Evolutionary conservation across 1,140 invertebrate genomes (phyloP).

Genomic region (Uloborus diversus): DNA sequence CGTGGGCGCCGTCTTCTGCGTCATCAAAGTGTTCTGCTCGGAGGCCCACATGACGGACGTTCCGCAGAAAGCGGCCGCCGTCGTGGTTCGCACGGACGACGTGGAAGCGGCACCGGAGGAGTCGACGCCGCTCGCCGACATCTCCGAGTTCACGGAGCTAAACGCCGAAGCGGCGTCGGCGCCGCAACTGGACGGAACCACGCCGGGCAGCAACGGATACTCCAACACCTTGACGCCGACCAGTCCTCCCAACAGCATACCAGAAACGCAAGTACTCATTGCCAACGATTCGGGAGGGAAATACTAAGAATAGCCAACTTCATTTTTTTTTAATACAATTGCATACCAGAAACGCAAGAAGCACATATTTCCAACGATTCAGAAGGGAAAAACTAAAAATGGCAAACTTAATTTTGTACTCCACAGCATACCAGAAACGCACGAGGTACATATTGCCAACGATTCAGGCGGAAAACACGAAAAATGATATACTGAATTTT

Average conservation of each 20-base stretch:
- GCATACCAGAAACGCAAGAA: conserved; percentile 51
- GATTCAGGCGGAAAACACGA: conserved; percentile 28
- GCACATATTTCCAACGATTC: conserved; percentile 38
- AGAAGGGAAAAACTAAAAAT: conserved; percentile 5
- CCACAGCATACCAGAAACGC: no score
- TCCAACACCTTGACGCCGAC: conserved; percentile 46
- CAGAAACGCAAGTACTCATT: conserved; percentile 55
- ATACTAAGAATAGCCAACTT: conserved; percentile 10
- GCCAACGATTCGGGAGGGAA: conserved; percentile 28
- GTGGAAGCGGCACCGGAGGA: conserved; percentile 1
- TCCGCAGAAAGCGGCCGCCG: conserved; percentile 13
- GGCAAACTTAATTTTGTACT: no score
- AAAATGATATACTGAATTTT: no score
- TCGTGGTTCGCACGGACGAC: not conserved
- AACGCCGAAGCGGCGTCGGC: not conserved
- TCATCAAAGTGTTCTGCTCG: conserved; percentile 56
- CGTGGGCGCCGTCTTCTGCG: conserved; percentile 57
- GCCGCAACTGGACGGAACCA: not conserved
- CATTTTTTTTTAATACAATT: no score
- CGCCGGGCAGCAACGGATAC: not conserved
- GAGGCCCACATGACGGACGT: conserved; percentile 42
- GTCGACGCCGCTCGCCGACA: conserved; percentile 22
- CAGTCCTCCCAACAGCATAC: conserved; percentile 49
- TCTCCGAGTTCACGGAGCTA: conserved; percentile 34
- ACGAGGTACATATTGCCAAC: no score